Conservation (phyloP, 2,888 invertebrate species). For the Spilosoma lubricipeda region DNA sequence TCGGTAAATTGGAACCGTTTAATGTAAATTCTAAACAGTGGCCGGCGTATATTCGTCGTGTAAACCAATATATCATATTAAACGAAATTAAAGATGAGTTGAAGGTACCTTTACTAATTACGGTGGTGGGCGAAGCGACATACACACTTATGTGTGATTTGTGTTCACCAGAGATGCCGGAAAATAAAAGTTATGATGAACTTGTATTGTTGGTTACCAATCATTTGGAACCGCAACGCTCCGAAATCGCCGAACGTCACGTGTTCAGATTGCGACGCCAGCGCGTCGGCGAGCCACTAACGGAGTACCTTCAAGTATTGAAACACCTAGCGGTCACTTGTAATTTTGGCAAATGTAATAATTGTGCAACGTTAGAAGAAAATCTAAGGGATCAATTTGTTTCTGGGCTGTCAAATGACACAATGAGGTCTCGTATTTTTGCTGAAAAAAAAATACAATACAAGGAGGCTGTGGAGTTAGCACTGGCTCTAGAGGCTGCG, state of each 20-base stretch:
- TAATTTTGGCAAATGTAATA: no score
- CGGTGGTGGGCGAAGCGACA: not conserved
- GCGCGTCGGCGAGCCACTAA: no score
- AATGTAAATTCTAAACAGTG: conserved; percentile 10
- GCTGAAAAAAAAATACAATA: conserved; percentile 44
- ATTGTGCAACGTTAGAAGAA: not conserved
- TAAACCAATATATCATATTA: conserved; percentile 4
- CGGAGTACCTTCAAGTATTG: no score
- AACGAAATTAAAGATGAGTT: not conserved
- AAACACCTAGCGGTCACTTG: no score
- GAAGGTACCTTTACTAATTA: not conserved
- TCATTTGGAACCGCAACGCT: no score
- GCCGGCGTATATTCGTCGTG: conserved; percentile 12
- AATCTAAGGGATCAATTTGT: not conserved
- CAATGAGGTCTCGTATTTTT: conserved; percentile 47
- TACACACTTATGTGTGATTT: not conserved
- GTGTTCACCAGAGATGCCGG: not conserved
- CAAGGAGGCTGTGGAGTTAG: conserved; percentile 46
- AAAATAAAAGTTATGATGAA: no score
- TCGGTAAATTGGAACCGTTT: conserved; percentile 6
- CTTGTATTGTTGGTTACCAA: no score
- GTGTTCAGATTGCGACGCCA: no score
- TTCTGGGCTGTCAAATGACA: conserved; percentile 41
- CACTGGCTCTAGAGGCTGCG: conserved; percentile 7
- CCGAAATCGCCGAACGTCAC: no score